phyloP scores from a whole-genome alignment of 2,113 vertebrate genomes.

The Euleptes europaea region DNA sequence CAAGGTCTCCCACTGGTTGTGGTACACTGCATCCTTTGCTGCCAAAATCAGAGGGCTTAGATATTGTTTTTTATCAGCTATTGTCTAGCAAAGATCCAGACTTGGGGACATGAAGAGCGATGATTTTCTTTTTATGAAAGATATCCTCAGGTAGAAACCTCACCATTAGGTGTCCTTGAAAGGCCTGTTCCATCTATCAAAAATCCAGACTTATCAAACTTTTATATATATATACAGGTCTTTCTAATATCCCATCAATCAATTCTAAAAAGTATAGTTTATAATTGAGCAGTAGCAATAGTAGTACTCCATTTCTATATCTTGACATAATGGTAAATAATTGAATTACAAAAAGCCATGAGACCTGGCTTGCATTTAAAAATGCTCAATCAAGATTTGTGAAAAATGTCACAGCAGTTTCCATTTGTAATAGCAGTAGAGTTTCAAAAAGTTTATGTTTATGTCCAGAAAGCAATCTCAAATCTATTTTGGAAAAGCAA shows the following conservation, averaged over 20 bases:
- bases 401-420: too few species aligned
- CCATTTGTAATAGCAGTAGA: not conserved
- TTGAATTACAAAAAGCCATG: not conserved
- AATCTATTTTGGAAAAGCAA: not conserved
- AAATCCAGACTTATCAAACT: not conserved
- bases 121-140: not conserved
- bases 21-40: not conserved
- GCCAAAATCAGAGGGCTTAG: not conserved
- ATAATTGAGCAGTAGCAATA: too few species aligned
- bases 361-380: not conserved
- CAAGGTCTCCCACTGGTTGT: too few species aligned
- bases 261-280: too few species aligned
- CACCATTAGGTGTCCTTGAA: not conserved
- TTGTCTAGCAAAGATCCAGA: not conserved
- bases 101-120: not conserved
- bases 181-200: not conserved
- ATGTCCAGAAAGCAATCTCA: too few species aligned
- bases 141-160: not conserved
- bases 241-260: not conserved
- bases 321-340: not conserved
- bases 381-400: not conserved
- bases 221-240: not conserved
- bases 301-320: not conserved
- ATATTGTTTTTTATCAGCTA: not conserved
- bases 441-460: not conserved